These are phyloP conservation scores for Lobophora halterata DNA, from an alignment of 2,888 invertebrate species.

Conservation along the genomic window DNA sequence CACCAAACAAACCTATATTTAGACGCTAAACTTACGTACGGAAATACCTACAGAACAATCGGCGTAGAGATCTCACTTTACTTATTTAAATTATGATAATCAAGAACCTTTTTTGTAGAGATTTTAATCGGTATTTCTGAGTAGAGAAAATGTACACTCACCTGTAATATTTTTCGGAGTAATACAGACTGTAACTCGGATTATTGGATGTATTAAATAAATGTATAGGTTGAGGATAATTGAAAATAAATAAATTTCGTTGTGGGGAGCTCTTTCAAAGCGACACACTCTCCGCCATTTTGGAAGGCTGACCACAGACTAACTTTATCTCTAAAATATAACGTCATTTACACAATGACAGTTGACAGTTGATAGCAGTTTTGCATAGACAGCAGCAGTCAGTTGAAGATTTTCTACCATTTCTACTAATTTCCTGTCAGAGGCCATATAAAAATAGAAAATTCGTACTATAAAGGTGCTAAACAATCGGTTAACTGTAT, in stretches of 20 bases:
- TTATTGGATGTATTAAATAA: conserved; percentile 3
- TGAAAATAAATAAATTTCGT: conserved; percentile 35
- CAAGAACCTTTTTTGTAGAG: conserved; percentile 27
- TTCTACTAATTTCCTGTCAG: too few relatives aligned
- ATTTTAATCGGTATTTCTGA: conserved; percentile 23
- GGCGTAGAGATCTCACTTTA: conserved; percentile 40
- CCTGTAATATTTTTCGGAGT: conserved; percentile 17
- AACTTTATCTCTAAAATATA: too few relatives aligned
- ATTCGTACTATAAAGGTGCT: too few relatives aligned
- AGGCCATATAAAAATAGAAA: too few relatives aligned
- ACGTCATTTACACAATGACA: too few relatives aligned
- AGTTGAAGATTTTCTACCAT: too few relatives aligned
- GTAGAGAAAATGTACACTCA: conserved; percentile 16
- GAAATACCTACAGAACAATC: conserved; percentile 38
- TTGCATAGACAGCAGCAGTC: too few relatives aligned
- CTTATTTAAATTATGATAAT: conserved; percentile 45
- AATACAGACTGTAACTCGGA: conserved; percentile 5
- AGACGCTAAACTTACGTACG: conserved; percentile 27
- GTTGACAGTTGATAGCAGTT: too few relatives aligned
- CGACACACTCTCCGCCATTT: conserved; percentile 64
- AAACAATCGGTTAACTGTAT: too few relatives aligned
- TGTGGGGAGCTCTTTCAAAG: conserved; percentile 31
- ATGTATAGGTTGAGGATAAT: conserved; percentile 9
- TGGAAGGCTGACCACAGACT: conserved; percentile 35
- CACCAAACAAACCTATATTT: conserved; percentile 32